Evolutionary conservation across 2,113 vertebrate species (phyloP), one percentile per base, ranked within the genome.

Genomic region (Mesoclemmys tuberculata): DNA sequence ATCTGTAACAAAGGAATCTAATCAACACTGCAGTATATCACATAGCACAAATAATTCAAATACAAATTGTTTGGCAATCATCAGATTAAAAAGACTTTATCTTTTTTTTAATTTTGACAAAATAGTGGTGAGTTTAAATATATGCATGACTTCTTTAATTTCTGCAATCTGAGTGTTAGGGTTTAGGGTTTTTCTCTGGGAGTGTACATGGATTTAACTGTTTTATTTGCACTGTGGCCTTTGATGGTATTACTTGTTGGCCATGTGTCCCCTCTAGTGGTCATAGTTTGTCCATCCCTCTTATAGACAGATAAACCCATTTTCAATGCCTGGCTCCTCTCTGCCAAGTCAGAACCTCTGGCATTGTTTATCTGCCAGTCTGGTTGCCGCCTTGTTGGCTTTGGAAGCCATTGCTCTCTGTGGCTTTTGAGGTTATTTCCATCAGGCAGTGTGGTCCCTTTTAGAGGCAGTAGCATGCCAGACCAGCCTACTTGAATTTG

Each of bases 401-500:
- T 98, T 98, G 98, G 98, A 98, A 97, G 84, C 80, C 96, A 97
- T 93, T 92, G 93, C 97, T 97, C 95, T 0, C 98, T 98, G 98
- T 8, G 98, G 98, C 96, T 98, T 98, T 97, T 98, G 98, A 98
- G 98, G 98, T 97, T 89, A 84, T 98, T 98, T 98, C 98, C 97
- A 97, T 98, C 97, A 98, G 91, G 98, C 98, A 98, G 98, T 98
- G 98, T 98, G 98, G 98, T 98, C 98, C 98, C 92, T 98, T 93
- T 97, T 95, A 95, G 96, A 98, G 97, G 97, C 97, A 96, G 84
- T 95, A 96, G 97, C 93, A 51, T 98, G 98, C 98, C 97, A 98
- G 98, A 98, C 96, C 90, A 98, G 97, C 90, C 97, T 98, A 98
- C 98, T 98, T 98, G 98, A 98, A 97, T 97, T 52, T 77, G 49